Evolutionary conservation across 2,797 vertebrate species (phyloP).

Genomic region (Ceyx erithaca): DNA sequence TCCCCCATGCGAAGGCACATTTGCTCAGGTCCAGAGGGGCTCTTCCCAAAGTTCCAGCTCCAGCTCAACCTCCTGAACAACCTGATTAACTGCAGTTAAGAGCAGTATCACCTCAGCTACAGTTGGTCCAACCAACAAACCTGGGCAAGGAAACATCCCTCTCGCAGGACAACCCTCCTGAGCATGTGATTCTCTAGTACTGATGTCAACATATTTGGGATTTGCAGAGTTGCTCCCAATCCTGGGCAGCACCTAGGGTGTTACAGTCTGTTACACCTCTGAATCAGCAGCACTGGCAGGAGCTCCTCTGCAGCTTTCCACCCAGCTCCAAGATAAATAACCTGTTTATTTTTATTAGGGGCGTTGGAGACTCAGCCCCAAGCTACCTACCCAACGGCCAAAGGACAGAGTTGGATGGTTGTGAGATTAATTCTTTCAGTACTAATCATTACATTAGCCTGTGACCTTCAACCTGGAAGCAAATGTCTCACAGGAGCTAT

Average conservation of each 20-base stretch:
- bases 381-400: background rate
- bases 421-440: background rate
- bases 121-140: background rate
- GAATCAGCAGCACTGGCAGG: background rate
- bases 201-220: background rate
- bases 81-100: background rate
- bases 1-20: fast-evolving
- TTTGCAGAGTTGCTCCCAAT: background rate
- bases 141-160: background rate
- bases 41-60: background rate
- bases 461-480: background rate
- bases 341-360: background rate
- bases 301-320: background rate
- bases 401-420: background rate
- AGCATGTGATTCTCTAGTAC: fast-evolving
- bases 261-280: background rate
- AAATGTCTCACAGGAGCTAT: background rate
- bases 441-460: background rate
- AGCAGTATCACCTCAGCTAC: background rate
- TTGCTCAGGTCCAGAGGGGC: background rate
- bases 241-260: background rate
- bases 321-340: background rate
- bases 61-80: background rate
- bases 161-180: background rate
- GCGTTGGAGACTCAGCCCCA: background rate